Conservation (phyloP, 2,888 invertebrate genomes). For the Hypsopygia costalis region DNA sequence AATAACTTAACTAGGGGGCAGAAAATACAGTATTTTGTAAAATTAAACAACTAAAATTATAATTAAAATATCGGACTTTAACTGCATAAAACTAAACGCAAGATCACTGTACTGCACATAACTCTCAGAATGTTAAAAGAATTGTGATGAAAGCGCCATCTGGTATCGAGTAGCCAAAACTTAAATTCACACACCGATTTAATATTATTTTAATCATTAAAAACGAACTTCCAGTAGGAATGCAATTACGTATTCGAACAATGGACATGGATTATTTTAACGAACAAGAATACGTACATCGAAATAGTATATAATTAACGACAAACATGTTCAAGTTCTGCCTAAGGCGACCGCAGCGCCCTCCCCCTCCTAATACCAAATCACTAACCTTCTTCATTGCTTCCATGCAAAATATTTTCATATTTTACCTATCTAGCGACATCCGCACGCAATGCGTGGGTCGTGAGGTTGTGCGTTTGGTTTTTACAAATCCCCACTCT, state of each 20-base stretch:
- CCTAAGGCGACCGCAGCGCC: slow-evolving; percentile 34
- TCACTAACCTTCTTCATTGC: slow-evolving; percentile 78
- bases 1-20: slow-evolving; percentile 78
- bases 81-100: slow-evolving; percentile 70
- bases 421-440: slow-evolving; percentile 52
- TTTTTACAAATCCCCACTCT: slow-evolving; percentile 30
- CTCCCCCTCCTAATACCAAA: slow-evolving; percentile 54
- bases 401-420: slow-evolving; percentile 52
- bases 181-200: slow-evolving; percentile 21
- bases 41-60: slow-evolving; percentile 70
- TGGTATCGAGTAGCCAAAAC: slow-evolving; percentile 35
- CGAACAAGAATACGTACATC: slow-evolving; percentile 56
- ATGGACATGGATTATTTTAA: slow-evolving; percentile 52
- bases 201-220: slow-evolving; percentile 28
- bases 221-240: slow-evolving; percentile 38
- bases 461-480: slow-evolving; percentile 56
- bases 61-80: slow-evolving; percentile 72
- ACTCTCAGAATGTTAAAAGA: slow-evolving; percentile 63
- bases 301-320: slow-evolving; percentile 45
- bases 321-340: slow-evolving; percentile 36
- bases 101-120: slow-evolving; percentile 60
- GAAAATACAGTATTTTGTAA: slow-evolving; percentile 78
- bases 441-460: slow-evolving; percentile 33
- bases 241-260: slow-evolving; percentile 54
- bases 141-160: slow-evolving; percentile 37